These are phyloP conservation scores for Sebastes minor DNA, from an alignment of 2,797 vertebrate species.

Conservation along the genomic window DNA sequence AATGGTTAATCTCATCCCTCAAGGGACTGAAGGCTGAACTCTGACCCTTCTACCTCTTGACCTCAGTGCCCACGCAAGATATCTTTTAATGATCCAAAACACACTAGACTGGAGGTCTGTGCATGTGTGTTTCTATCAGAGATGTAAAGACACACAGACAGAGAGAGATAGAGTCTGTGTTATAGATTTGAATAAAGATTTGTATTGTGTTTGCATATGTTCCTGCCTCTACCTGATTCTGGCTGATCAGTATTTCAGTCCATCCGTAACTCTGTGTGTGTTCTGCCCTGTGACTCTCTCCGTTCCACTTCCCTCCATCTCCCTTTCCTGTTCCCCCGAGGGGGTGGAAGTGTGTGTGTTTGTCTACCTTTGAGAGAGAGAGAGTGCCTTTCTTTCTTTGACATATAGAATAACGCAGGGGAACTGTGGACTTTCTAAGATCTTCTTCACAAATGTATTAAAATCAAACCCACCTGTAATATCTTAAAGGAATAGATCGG, in stretches of 20 bases:
- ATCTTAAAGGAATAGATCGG: neutral
- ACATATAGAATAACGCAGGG: neutral
- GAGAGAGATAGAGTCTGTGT: no score
- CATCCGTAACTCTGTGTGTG: constrained; percentile 32
- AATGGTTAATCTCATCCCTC: constrained; percentile 5
- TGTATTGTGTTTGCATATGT: constrained; percentile 25
- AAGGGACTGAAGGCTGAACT: neutral
- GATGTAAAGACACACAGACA: neutral
- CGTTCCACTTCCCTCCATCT: constrained; percentile 18
- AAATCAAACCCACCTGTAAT: neutral
- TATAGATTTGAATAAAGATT: neutral
- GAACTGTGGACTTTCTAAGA: neutral
- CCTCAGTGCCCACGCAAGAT: neutral
- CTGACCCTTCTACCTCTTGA: neutral
- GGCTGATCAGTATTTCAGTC: constrained; percentile 37
- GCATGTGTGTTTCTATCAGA: neutral
- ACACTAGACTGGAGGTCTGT: neutral
- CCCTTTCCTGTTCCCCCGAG: constrained; percentile 4
- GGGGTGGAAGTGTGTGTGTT: neutral
- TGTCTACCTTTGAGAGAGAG: neutral
- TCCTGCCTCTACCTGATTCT: constrained; percentile 3
- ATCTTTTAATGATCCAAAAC: neutral
- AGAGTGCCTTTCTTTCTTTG: neutral
- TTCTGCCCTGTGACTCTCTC: constrained; percentile 20
- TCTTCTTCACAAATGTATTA: neutral